Percentiles rank a stretch among this genome's conserved stretches.
These are phyloP conservation scores for Laticauda colubrina DNA, from an alignment of 2,113 vertebrate species.

Conservation along the genomic window DNA sequence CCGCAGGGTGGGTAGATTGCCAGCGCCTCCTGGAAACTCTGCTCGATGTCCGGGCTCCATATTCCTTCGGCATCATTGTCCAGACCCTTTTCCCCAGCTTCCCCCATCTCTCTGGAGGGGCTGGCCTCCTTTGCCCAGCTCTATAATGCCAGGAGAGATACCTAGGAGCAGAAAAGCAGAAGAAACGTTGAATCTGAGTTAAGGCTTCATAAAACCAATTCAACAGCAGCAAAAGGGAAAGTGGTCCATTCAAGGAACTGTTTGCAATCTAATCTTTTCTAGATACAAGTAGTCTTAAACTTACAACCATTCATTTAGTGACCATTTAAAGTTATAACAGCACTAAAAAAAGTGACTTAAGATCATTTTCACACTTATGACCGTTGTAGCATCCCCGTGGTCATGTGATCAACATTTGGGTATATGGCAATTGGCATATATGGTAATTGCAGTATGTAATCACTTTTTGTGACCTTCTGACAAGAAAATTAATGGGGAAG, in stretches of 20 bases:
- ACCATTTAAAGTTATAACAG: background rate
- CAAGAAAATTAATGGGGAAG: background rate
- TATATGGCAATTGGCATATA: background rate
- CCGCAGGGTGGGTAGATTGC: slow-evolving; percentile 86
- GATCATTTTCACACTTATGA: background rate
- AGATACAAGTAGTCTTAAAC: background rate
- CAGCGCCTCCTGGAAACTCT: slow-evolving; percentile 74
- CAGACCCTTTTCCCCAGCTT: slow-evolving; percentile 36
- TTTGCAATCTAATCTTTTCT: background rate
- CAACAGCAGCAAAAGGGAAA: background rate
- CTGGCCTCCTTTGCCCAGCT: slow-evolving; percentile 21
- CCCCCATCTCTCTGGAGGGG: slow-evolving; percentile 37
- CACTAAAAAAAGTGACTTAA: background rate
- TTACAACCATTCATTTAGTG: background rate
- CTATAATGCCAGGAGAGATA: slow-evolving; percentile 35
- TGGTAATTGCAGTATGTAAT: background rate
- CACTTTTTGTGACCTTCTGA: background rate
- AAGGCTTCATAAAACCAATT: background rate
- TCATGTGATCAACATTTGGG: background rate
- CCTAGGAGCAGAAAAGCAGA: background rate
- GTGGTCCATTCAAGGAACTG: background rate
- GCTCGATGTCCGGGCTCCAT: slow-evolving; percentile 41
- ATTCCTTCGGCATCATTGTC: slow-evolving; percentile 54
- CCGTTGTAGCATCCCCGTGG: background rate
- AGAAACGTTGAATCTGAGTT: background rate